These are phyloP conservation scores for Bos indicus DNA, from an alignment of 2,113 vertebrate species.

Conservation along the genomic window DNA sequence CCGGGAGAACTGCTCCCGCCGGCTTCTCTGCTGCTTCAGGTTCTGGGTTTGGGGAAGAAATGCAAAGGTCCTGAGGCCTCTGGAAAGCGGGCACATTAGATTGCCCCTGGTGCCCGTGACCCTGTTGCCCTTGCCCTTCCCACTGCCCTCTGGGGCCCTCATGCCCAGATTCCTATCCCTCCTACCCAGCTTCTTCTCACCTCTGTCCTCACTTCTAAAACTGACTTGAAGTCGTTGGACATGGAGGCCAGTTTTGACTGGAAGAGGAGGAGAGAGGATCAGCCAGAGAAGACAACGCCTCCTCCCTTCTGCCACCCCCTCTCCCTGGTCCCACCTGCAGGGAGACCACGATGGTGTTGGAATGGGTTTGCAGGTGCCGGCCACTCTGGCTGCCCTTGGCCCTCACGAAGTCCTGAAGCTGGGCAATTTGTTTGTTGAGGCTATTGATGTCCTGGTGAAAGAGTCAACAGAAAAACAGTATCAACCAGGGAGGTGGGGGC, in stretches of 20 bases:
- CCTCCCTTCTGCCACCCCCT: neutral
- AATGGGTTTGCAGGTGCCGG: slow-evolving; percentile 92
- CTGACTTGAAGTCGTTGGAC: slow-evolving; percentile 96
- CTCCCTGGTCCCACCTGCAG: slow-evolving; percentile 84
- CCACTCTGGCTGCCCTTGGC: slow-evolving; percentile 88
- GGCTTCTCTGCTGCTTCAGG: slow-evolving; percentile 92
- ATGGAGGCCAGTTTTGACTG: slow-evolving; percentile 95
- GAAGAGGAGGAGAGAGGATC: slow-evolving; percentile 32
- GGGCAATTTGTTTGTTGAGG: slow-evolving; percentile 94
- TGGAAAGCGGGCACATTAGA: neutral
- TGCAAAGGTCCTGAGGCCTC: slow-evolving; percentile 19
- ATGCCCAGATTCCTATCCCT: neutral
- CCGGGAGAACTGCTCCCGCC: slow-evolving; percentile 93
- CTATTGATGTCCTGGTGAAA: slow-evolving; percentile 90
- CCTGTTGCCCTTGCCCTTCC: neutral
- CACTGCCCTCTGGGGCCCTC: neutral
- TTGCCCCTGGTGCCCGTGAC: neutral
- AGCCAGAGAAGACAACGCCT: neutral
- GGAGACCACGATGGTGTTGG: slow-evolving; percentile 95
- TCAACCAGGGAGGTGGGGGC: neutral
- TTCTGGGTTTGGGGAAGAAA: slow-evolving; percentile 79
- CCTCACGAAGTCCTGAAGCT: slow-evolving; percentile 90
- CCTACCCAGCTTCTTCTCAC: slow-evolving; percentile 73
- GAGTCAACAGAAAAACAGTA: neutral
- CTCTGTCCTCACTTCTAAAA: slow-evolving; percentile 95